phyloP scores from a whole-genome alignment of 2,797 vertebrate species.

The Pseudotriccus pelzelni region DNA sequence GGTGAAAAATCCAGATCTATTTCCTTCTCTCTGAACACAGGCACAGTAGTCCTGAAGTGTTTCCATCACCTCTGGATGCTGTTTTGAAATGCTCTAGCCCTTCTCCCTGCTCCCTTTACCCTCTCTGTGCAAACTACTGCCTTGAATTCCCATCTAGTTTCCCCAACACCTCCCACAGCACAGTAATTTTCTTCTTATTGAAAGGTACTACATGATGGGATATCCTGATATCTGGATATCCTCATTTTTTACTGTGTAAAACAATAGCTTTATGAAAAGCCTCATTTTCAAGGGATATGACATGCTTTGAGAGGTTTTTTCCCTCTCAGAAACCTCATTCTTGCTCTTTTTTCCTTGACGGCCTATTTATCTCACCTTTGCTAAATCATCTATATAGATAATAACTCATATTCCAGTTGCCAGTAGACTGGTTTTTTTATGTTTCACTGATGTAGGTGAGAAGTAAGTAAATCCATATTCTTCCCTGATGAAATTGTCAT shows the following conservation, averaged over 20 bases:
- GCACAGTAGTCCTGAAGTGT: background rate
- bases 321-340: background rate
- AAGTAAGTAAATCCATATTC: slow-evolving; percentile 24
- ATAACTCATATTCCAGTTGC: slow-evolving; percentile 16
- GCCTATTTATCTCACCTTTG: slow-evolving; percentile 26
- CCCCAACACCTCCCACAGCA: background rate
- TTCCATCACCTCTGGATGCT: background rate
- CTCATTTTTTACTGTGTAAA: background rate
- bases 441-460: background rate
- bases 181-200: background rate
- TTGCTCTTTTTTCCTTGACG: background rate
- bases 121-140: background rate
- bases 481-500: slow-evolving; percentile 10
- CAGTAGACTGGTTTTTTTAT: background rate
- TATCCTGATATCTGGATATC: background rate
- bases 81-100: background rate
- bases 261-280: background rate
- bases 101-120: background rate
- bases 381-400: slow-evolving; percentile 16
- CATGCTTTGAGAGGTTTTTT: background rate
- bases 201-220: background rate
- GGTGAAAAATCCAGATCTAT: background rate
- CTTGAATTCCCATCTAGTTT: background rate
- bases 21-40: background rate
- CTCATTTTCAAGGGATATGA: background rate